Evolutionary conservation across 2,113 vertebrate genomes (phyloP), one percentile per base, ranked within the genome.

Genomic region (Dryoscopus gambensis): DNA sequence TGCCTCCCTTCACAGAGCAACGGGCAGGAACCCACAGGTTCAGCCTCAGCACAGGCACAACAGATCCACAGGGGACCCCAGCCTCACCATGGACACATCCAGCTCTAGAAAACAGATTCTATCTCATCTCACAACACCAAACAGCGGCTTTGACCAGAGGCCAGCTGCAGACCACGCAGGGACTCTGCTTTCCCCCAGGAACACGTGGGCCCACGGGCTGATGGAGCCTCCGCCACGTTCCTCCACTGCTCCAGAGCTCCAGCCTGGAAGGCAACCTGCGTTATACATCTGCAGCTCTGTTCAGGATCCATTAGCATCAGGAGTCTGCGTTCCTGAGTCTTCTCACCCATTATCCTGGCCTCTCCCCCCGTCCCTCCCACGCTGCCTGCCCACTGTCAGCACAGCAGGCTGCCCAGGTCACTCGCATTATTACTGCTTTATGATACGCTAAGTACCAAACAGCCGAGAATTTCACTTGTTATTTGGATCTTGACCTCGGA

Each of bases 181-280:
- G 35, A 23, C 37, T 63, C 47, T 23, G 69, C 40, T 13, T 31
- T 33, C 77, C 59, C n/a, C n/a, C 19, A 8, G 63, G 49, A 71
- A 15, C 35, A 31, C 0, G 1, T 0, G 4, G 27, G 23, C 19
- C 53, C 17, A 3, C 0, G 0, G 52, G 53, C 10, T 19, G 53
- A 63, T 2, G 37, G 33, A 73, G 56, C 35, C 37, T 83, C 59
- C 1, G 1, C 69, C 4, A 4, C 0, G 0, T n/a, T 60, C 75
- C 74, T 44, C 37, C 31, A 1, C 14, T 15, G 27, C 60, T 60
- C 50, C 1, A 13, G 49, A 63, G n/a, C 33, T 76, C 73, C 47
- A 35, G 67, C 46, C 57, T 53, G 74, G 69, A 50, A 8, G 7
- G 17, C 16, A 52, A 11, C 49, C 64, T 5, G 53, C 52, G 16